Conservation (phyloP, 2,888 invertebrate species). For the Hirtodrosophila histrioides region DNA sequence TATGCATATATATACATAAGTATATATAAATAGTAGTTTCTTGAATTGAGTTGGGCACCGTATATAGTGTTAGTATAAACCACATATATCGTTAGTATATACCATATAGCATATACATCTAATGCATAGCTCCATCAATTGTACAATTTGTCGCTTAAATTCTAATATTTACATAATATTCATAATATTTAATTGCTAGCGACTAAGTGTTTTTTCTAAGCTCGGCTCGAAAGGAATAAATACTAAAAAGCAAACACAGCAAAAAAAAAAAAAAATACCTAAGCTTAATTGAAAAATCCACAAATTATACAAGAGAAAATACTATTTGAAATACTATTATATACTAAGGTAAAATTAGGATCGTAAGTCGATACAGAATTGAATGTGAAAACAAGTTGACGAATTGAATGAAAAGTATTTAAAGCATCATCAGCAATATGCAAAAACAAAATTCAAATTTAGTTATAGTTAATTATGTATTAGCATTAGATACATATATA, state of each 20-base stretch:
- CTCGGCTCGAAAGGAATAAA: constrained; percentile 12
- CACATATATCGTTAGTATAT: not conserved
- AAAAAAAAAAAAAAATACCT: not conserved
- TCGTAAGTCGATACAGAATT: too few species aligned
- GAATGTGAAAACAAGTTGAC: not conserved
- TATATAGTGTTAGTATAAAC: too few species aligned
- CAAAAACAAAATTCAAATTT: constrained; percentile 15
- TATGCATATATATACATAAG: too few species aligned
- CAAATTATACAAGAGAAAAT: not conserved
- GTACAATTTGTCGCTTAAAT: constrained; percentile 34
- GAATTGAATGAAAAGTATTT: constrained; percentile 15
- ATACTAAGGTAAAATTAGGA: not conserved
- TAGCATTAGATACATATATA: constrained; percentile 11
- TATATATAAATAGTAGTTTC: too few species aligned
- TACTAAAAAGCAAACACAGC: constrained; percentile 2
- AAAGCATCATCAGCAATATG: constrained; percentile 39
- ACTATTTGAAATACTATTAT: constrained; percentile 21
- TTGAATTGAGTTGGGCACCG: too few species aligned
- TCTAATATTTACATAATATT: constrained; percentile 17
- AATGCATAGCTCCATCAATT: constrained; percentile 15
- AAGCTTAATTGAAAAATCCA: not conserved
- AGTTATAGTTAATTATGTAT: constrained; percentile 19
- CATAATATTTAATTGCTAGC: constrained; percentile 2
- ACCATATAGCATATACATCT: too few species aligned
- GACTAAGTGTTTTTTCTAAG: constrained; percentile 8